Base-by-base conservation (phyloP, 2,888 invertebrate species). In the Caenorhabditis parvicauda region DNA sequence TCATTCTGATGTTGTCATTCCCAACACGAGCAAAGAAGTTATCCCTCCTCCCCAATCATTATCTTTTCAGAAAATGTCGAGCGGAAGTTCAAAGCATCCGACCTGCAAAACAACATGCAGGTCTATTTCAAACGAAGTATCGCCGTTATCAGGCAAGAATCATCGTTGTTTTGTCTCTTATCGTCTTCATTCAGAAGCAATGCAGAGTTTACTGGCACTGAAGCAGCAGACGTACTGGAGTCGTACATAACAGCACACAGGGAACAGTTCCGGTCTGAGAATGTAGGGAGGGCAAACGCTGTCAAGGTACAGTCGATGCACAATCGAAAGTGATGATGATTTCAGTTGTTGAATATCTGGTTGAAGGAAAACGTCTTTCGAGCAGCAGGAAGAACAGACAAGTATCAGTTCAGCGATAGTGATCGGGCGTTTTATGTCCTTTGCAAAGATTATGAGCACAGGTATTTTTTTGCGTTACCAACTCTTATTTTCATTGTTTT, bases 41-140 rank as follows among this genome's bases (percentile, higher is more conserved):
- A n/a, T n/a, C n/a, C n/a, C n/a, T n/a, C n/a, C n/a, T n/a, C n/a
- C n/a, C n/a, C n/a, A n/a, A n/a, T n/a, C n/a, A n/a, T n/a, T n/a
- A n/a, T n/a, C n/a, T n/a, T n/a, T n/a, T n/a, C n/a, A n/a, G n/a
- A n/a, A n/a, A n/a, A n/a, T n/a, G n/a, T n/a, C n/a, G n/a, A n/a
- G n/a, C n/a, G n/a, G n/a, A n/a, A 63, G 22, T 63, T 63, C 46
- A 58, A 58, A 54, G 58, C 58, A 0, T 46, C 22, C 21, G 55
- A 58, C 2, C 50, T 21, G 6, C 55, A 53, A 50, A 52, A 54
- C 1, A 38, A 63, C 4, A 63, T 63, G 63, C 46, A 54, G 19
- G 22, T n/a, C 17, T 58, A 63, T 41, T 63, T 63, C 46, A 58
- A 55, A 45, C 9, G 58, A 27, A 63, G 58, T 35, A 55, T 63